A percentile compares a stretch with the other conserved stretches of the same genome.
Evolutionary conservation across 2,888 invertebrate species (phyloP).

Genomic region (Glyphotaelius pellucidus): DNA sequence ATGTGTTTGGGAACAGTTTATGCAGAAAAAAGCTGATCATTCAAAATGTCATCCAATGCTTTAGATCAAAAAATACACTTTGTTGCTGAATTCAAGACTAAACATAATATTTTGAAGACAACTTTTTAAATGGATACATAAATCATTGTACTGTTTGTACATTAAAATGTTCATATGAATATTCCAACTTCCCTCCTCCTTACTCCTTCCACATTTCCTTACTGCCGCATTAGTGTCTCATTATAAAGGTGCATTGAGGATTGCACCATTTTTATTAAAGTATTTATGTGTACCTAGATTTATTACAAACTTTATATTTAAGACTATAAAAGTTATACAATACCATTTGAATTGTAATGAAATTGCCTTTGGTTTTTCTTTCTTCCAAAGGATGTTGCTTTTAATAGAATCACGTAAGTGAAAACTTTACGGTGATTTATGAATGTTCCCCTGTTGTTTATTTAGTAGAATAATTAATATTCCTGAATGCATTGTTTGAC

Average conservation of each 20-base stretch:
- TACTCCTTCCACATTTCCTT: background rate
- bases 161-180: background rate
- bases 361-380: constrained; percentile 45
- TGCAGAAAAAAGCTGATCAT: background rate
- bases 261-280: background rate
- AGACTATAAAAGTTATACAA: background rate
- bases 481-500: constrained; percentile 22
- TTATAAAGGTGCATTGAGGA: background rate
- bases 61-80: background rate
- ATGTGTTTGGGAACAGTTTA: background rate
- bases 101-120: background rate
- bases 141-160: background rate
- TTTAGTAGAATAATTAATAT: constrained; percentile 7
- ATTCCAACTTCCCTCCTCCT: background rate
- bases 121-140: background rate
- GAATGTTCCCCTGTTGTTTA: constrained; percentile 54
- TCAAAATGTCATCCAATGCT: background rate
- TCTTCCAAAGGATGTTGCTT: constrained; percentile 64
- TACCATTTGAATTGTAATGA: constrained; percentile 15
- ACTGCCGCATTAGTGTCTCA: background rate
- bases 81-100: background rate
- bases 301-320: background rate
- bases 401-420: constrained; percentile 63
- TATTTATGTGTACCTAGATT: background rate
- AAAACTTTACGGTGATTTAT: constrained; percentile 54